These are phyloP conservation scores for Sinocyclocheilus anshuiensis DNA, from an alignment of 2,113 vertebrate species.

Conservation along the genomic window DNA sequence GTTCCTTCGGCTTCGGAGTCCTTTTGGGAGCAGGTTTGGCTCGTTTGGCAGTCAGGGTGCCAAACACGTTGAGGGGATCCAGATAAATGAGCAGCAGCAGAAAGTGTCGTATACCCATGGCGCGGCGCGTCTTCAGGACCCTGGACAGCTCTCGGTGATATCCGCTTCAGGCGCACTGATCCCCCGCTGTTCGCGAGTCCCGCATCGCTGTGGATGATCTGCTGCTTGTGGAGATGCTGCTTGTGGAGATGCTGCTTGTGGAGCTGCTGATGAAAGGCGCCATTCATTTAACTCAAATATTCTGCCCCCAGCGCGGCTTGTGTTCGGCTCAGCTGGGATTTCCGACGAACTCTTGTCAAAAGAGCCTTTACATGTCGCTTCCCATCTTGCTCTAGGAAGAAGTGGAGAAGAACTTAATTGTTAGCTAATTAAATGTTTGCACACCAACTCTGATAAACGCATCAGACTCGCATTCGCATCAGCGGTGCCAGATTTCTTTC, in stretches of 20 bases:
- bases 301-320: background rate
- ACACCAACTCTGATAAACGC: constrained; percentile 19
- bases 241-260: too few species aligned
- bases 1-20: constrained; percentile 64
- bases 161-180: constrained; percentile 33
- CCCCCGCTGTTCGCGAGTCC: constrained; percentile 12
- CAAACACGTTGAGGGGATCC: constrained; percentile 74
- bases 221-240: background rate
- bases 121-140: constrained; percentile 30
- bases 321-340: background rate
- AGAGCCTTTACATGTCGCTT: constrained; percentile 38
- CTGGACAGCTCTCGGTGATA: constrained; percentile 36
- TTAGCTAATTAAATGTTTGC: constrained; percentile 19
- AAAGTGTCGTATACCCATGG: constrained; percentile 79
- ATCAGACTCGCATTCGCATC: too few species aligned
- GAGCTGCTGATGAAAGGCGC: constrained; percentile 25
- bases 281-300: constrained; percentile 33
- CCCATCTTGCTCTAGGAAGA: constrained; percentile 35
- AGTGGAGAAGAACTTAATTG: constrained; percentile 38
- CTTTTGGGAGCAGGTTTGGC: constrained; percentile 65
- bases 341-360: constrained; percentile 31
- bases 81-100: constrained; percentile 78
- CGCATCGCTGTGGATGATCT: constrained; percentile 23
- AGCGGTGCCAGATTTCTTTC: background rate
- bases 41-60: constrained; percentile 73